Evolutionary conservation across 2,113 vertebrate genomes (phyloP).

Genomic region (Hippocampus mohnikei): DNA sequence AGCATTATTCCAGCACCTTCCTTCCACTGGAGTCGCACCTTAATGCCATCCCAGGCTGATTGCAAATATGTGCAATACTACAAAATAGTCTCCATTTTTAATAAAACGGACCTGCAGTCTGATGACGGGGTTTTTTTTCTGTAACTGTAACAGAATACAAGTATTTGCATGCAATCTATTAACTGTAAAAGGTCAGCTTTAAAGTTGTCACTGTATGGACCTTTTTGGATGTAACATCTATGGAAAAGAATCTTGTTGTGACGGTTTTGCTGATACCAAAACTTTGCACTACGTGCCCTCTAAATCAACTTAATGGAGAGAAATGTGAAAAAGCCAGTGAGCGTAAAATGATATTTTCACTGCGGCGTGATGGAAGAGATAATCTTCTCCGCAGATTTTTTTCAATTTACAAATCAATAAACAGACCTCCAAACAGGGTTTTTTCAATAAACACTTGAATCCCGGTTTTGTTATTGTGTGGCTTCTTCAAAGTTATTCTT

Average conservation of each 20-base stretch:
- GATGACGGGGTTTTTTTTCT: too few relatives aligned
- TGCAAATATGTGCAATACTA: too few relatives aligned
- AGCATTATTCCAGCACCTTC: too few relatives aligned
- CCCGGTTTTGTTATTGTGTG: not conserved
- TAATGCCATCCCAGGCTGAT: too few relatives aligned
- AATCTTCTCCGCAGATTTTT: not conserved
- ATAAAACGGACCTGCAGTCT: too few relatives aligned
- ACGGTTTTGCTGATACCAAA: not conserved
- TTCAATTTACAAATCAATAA: not conserved
- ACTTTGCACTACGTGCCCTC: not conserved
- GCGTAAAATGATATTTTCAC: not conserved
- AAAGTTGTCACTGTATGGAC: not conserved
- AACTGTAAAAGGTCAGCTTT: not conserved
- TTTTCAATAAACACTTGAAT: not conserved
- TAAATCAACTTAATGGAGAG: conserved; percentile 3
- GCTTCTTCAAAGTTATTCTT: not conserved
- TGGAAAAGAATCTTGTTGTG: not conserved
- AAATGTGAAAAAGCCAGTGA: conserved; percentile 4
- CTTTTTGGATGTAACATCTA: not conserved
- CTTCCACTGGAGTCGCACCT: too few relatives aligned
- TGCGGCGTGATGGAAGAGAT: not conserved
- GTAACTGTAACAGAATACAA: too few relatives aligned
- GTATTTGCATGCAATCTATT: too few relatives aligned
- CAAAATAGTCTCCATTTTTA: too few relatives aligned
- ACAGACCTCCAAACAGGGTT: not conserved